phyloP scores from a whole-genome alignment of 1,140 invertebrate species.

The Aphidius ervi region DNA sequence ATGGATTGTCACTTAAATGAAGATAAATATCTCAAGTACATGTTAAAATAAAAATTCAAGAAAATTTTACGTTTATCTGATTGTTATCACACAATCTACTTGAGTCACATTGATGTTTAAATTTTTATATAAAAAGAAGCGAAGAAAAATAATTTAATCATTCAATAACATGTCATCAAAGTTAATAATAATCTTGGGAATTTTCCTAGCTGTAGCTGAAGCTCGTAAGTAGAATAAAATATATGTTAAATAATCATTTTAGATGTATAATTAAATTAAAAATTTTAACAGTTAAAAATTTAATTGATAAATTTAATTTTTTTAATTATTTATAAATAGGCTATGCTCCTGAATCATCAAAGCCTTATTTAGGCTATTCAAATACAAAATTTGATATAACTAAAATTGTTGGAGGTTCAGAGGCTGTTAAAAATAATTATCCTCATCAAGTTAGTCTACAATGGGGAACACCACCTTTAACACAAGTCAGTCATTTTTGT shows the following conservation, averaged over 20 bases:
- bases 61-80: background rate
- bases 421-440: slow-evolving; percentile 36
- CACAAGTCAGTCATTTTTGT: slow-evolving; percentile 43
- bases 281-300: background rate
- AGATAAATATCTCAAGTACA: background rate
- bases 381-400: slow-evolving; percentile 23
- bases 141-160: background rate
- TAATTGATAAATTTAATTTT: background rate
- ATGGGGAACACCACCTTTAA: slow-evolving; percentile 27
- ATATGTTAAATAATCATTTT: background rate
- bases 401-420: slow-evolving; percentile 33
- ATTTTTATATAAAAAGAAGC: background rate
- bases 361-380: background rate
- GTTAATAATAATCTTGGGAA: background rate
- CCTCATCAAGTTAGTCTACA: slow-evolving; percentile 50
- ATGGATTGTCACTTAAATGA: background rate
- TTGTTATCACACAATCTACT: background rate
- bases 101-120: background rate
- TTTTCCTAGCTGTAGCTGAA: background rate
- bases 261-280: background rate
- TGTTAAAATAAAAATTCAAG: background rate
- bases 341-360: too few relatives aligned
- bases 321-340: background rate
- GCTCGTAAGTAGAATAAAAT: background rate
- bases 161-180: background rate